These are phyloP conservation scores for Micromesistius poutassou DNA, from an alignment of 2,797 vertebrate genomes.

Conservation along the genomic window DNA sequence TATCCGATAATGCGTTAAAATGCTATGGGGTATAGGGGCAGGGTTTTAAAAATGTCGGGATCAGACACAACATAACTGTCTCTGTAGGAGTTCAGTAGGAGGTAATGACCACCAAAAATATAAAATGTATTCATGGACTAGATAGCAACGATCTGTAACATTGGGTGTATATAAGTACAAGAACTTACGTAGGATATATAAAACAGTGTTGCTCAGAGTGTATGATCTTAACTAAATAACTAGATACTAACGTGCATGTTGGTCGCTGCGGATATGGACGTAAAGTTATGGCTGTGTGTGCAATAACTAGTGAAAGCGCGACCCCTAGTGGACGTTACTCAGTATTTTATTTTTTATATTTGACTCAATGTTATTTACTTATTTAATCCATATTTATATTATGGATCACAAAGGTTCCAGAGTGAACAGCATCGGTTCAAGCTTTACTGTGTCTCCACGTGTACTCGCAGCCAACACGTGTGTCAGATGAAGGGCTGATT, in stretches of 20 bases:
- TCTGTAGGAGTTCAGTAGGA: neutral
- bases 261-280: neutral
- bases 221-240: neutral
- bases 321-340: neutral
- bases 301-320: neutral
- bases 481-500: neutral
- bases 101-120: neutral
- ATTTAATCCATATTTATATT: neutral
- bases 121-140: neutral
- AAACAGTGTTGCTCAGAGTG: neutral
- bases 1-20: neutral
- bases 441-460: neutral
- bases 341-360: neutral
- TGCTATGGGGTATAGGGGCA: neutral
- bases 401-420: neutral
- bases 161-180: neutral
- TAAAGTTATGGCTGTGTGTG: neutral
- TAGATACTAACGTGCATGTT: neutral
- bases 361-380: neutral
- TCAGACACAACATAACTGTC: neutral
- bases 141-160: neutral
- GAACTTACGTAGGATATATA: neutral
- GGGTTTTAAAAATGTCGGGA: neutral
- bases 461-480: neutral
- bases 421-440: neutral